Evolutionary conservation across 2,888 invertebrate species (phyloP), one percentile per base, ranked within the genome.

Genomic region (Clunio marinus): DNA sequence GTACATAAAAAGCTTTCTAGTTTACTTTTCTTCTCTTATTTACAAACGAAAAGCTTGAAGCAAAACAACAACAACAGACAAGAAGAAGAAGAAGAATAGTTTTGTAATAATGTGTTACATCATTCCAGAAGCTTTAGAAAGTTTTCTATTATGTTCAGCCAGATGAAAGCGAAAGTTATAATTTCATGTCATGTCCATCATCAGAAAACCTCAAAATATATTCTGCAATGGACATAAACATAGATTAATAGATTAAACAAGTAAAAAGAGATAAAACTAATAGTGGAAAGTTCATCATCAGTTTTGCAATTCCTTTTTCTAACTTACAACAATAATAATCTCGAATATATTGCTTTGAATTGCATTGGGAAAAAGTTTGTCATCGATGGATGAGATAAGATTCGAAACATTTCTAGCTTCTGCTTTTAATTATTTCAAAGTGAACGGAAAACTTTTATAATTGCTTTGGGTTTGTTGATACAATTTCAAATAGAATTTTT

Each of bases 141-240:
- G n/a, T 45, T 45, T 45, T 45, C 8, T 45, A 45, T 7, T 45
- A 4, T 45, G 45, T 45, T 45, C 3, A 7, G 45, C 13, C 3
- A 55, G 8, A 55, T 7, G 15, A n/a, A 59, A 59, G 32, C 22
- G 13, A n/a, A n/a, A n/a, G 32, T 59, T 32, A 59, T 28, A 59
- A 15, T 59, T 59, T 59, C 59, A 25, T 25, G 59, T 59, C 59
- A 59, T 59, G 59, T 59, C n/a, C n/a, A n/a, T 35, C 59, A 59
- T 35, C 3, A 59, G 15, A 59, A 59, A 35, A 35, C 32, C 35
- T 35, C 35, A 15, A 58, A 28, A 59, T 59, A 32, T 35, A 28
- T 35, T 35, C 59, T 59, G 32, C 25, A 8, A 35, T 59, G 32
- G 59, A 24, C 59, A 59, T 57, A 28, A 59, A 20, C 59, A 59